These are phyloP conservation scores for Physocephala rufipes DNA, from an alignment of 2,888 invertebrate genomes.

Conservation along the genomic window DNA sequence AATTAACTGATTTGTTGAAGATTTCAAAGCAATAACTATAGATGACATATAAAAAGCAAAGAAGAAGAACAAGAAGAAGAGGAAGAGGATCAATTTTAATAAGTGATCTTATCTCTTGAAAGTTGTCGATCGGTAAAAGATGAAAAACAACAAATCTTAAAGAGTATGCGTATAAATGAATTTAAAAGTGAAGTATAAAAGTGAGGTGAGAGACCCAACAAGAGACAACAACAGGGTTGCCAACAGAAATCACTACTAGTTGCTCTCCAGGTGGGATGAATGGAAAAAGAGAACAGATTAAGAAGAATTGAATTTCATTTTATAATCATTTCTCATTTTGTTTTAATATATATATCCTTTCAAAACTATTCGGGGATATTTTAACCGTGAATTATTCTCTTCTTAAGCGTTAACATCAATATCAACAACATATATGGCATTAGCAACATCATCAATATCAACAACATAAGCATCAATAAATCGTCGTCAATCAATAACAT, in stretches of 20 bases:
- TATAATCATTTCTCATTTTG: no score
- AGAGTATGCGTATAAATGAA: no score
- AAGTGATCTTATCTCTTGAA: conserved; percentile 52
- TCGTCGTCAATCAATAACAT: not conserved
- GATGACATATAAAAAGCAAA: not conserved
- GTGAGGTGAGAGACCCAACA: conserved; percentile 28
- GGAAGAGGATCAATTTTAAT: conserved; percentile 40
- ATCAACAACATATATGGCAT: conserved; percentile 1
- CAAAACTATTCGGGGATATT: no score
- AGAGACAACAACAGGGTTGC: conserved; percentile 34
- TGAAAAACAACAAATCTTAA: conserved; percentile 42
- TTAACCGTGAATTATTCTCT: not conserved
- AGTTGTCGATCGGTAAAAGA: conserved; percentile 49
- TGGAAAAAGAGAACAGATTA: not conserved
- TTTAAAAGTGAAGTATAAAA: no score
- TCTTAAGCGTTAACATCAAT: conserved; percentile 1
- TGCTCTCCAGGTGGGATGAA: conserved; percentile 46
- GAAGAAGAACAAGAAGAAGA: conserved; percentile 17
- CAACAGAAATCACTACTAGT: conserved; percentile 20
- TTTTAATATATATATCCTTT: no score
- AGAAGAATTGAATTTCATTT: not conserved
- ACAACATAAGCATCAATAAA: not conserved
- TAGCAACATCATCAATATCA: conserved; percentile 12
- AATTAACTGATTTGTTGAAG: not conserved
- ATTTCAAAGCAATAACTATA: not conserved